phyloP scores from a whole-genome alignment of 2,888 invertebrate species.

The Chironomus tentans region DNA sequence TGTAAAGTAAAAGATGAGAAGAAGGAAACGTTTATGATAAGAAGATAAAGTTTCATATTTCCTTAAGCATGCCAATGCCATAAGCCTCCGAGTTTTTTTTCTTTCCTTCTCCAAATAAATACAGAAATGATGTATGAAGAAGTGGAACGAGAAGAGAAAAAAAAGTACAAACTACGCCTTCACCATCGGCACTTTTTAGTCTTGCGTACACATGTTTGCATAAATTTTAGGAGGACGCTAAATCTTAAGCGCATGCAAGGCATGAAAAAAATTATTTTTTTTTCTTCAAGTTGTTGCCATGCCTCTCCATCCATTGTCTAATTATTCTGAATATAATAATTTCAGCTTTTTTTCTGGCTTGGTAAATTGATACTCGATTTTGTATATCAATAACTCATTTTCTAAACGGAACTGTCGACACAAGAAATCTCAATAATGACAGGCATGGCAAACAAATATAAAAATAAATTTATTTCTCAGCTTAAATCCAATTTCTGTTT shows the following conservation, averaged over 20 bases:
- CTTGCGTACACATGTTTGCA: conserved; percentile 1
- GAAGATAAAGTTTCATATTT: background rate
- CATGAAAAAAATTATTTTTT: background rate
- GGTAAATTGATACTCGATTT: too few relatives aligned
- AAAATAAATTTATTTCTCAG: background rate
- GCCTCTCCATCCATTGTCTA: too few relatives aligned
- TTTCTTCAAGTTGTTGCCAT: background rate
- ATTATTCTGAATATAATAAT: background rate
- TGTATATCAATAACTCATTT: background rate
- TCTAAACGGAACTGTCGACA: too few relatives aligned
- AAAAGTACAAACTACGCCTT: conserved; percentile 2
- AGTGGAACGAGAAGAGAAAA: background rate
- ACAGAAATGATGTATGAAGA: too few relatives aligned
- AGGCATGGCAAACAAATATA: conserved; percentile 12
- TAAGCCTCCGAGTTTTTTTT: background rate
- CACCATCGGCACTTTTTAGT: background rate
- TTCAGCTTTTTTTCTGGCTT: background rate
- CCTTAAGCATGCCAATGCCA: background rate
- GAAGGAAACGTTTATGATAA: background rate
- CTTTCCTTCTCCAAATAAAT: too few relatives aligned
- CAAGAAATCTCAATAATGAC: background rate
- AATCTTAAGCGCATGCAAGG: background rate
- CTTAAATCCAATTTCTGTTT: background rate
- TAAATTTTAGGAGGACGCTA: background rate
- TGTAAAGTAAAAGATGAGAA: background rate